Base-by-base conservation (phyloP, 1,140 invertebrate species). In the Drosophila lowei region DNA sequence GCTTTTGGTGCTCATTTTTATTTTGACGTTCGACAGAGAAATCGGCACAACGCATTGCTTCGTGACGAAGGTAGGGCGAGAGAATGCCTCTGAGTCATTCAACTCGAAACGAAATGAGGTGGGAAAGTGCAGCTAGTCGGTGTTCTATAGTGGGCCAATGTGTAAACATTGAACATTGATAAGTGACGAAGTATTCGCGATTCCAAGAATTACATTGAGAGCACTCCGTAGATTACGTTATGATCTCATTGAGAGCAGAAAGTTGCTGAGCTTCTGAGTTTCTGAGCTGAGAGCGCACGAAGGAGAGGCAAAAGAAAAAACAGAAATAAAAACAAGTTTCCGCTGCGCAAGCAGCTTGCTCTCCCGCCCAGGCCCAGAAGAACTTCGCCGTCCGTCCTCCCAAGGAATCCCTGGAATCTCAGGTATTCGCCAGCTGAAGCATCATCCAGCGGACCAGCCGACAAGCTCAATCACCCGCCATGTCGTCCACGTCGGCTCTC, bases 401-500 rank as follows among this genome's bases (percentile, higher is more conserved):
- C 30, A 38, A 43, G 55, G 64, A 65, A 79, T 72, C 46, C 46
- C 0, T 38, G 44, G 23, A 57, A 68, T 76, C 50, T 25, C 11
- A 16, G 25, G 6, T 11, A 34, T 11, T 34, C 9, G 30, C 9
- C 30, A 34, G 30, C 30, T 34, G 30, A 38, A 13, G 34, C 34
- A 38, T 38, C 4, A 38, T 38, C 3, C 11, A 38, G 34, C 3
- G 49, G 13, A 30, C 23, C 5, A 3, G 7, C 8, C 13, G 1
- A 21, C 34, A 1, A 21, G 21, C 30, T 11, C 23, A 11, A 9
- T 7, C 21, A 15, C 8, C 28, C 28, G 23, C 18, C 8, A 86
- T 90, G 89, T 55, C 89, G 4, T 79, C 84, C 28, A 90, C 89
- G 23, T 80, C 84, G 43, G 53, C 60, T n/a, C 50, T 83, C 6